Evolutionary conservation across 1,140 invertebrate genomes (phyloP), one percentile per base, ranked within the genome.

Genomic region (Cotesia typhae): DNA sequence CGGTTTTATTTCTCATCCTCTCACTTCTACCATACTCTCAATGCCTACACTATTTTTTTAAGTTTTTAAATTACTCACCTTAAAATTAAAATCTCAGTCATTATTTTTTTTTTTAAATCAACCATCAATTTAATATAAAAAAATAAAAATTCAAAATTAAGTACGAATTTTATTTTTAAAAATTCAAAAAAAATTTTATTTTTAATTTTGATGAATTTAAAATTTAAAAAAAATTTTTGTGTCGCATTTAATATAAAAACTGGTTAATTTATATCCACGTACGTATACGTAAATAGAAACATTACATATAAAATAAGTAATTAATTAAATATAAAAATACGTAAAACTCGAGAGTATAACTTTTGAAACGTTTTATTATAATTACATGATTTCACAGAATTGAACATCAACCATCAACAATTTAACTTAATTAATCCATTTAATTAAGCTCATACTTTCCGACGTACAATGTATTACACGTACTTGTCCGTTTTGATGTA

Each of bases 391-490:
- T 76, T 71, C 28, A 38, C 57, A 65, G 69, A 79, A 74, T 72
- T 36, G 36, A 20, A 66, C n/a, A 41, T 14, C 47, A 17, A 53
- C 61, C n/a, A 71, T 72, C 10, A 72, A 70, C 65, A 77, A 75
- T 78, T 77, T 76, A 75, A 76, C 77, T 81, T 81, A 77, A 81
- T 82, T 82, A 82, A 80, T 80, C 78, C 74, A 80, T 79, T 79
- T 76, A 79, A 82, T 80, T 79, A 78, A 80, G 74, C 72, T 67
- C 73, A 14, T 38, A 69, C 78, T 80, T 76, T 78, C 79, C 73
- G 47, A 57, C 12, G 55, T 69, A 60, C 20, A 5, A 66, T 14
- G 53, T 53, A 69, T 37, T 35, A 4, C 12, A 57, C 35, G 5
- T 47, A 63, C 59, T 41, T 69, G 53, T 59, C 55, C 41, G 17